Evolutionary conservation across 2,888 invertebrate species (phyloP).

Genomic region (Scrobipalpa atriplicella): DNA sequence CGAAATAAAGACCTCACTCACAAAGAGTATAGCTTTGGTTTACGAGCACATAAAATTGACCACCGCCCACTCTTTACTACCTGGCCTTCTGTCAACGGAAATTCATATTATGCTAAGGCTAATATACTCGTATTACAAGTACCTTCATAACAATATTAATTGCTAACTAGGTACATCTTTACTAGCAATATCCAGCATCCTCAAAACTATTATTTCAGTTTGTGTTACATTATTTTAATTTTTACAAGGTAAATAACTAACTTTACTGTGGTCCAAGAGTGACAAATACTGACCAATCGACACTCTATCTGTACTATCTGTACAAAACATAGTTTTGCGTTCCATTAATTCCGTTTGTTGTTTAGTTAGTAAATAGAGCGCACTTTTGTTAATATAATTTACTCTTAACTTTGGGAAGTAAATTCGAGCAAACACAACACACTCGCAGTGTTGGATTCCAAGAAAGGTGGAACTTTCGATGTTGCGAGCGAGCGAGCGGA

Average conservation of each 20-base stretch:
- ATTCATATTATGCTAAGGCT: neutral
- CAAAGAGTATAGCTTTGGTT: neutral
- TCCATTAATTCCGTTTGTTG: too few relatives aligned
- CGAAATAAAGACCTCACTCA: neutral
- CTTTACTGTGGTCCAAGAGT: too few relatives aligned
- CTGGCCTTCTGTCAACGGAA: neutral
- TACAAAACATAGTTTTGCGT: too few relatives aligned
- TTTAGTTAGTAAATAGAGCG: too few relatives aligned
- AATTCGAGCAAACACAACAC: neutral
- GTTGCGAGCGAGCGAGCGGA: neutral
- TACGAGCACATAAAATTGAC: constrained; percentile 16
- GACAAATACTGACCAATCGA: too few relatives aligned
- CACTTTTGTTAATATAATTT: neutral
- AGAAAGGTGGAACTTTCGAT: neutral
- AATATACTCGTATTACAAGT: neutral
- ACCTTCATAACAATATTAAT: neutral
- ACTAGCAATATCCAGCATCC: too few relatives aligned
- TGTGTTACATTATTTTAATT: too few relatives aligned
- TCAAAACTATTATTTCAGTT: too few relatives aligned
- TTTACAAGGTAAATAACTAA: too few relatives aligned
- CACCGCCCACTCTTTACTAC: neutral
- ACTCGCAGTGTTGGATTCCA: neutral
- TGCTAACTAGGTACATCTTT: too few relatives aligned
- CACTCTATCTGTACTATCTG: too few relatives aligned
- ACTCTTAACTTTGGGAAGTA: neutral